Base-by-base conservation (phyloP, 2,888 invertebrate species). In the Automeris io region DNA sequence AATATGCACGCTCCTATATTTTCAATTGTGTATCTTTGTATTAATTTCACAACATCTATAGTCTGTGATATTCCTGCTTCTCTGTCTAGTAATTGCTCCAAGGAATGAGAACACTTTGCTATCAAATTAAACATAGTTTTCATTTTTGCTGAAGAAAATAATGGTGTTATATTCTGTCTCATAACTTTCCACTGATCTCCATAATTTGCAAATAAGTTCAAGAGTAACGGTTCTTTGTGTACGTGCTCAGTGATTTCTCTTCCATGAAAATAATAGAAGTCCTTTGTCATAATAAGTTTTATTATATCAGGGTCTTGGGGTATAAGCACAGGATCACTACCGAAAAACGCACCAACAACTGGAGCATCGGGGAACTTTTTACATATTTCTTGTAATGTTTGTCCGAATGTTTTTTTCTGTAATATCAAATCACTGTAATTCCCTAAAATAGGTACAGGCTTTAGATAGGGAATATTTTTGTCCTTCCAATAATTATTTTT, bases 41-140 rank as follows among this genome's bases (percentile, higher is more conserved):
- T 39, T 9, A 46, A 18, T 2, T 18, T 29, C 16, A 40, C 40
- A 7, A 37, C 23, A 12, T 44, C 37, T 22, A 42, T 9, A 34
- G 37, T 35, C 8, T 47, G 29, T 1, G 36, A 37, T n/a, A 11
- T 32, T 9, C 13, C 18, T 8, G 24, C 21, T 5, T 46, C 46
- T 2, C 40, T 16, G 16, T 46, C 37, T 12, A 46, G 35, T 12
- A 36, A 9, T 5, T 43, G 26, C 18, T 51, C 52, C 5, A 56
- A 49, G 1, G 11, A 24, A 4, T 41, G 31, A 3, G 43, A 24
- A 33, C 54, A 53, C 29, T 50, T 45, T 8, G 51, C 46, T 12
- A 59, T 51, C n/a, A 58, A 35, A 32, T 45, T 42, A 33, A 57
- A 61, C 56, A 61, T 59, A 18, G 42, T 49, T 36, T 42, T 46